Base-by-base conservation (phyloP, 2,797 vertebrate species). In the Eutrigla gurnardus region DNA sequence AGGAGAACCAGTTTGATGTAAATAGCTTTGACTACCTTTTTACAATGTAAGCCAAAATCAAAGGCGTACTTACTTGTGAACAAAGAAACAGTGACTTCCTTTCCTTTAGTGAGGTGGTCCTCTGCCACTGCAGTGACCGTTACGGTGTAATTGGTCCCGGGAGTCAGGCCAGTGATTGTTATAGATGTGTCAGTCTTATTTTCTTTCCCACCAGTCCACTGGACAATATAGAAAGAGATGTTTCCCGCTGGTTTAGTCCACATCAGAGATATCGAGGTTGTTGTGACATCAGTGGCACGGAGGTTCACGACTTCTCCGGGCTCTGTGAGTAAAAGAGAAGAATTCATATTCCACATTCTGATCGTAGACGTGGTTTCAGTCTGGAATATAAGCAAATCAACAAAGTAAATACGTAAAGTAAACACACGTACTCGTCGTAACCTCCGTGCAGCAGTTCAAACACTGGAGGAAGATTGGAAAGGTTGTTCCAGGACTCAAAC, bases 351-450 rank as follows among this genome's bases (percentile, higher is more conserved):
- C 53, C 13, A 52, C 25, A 14, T 13, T 3, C 35, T 61, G 7
- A 36, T 42, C 45, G 1, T n/a, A 43, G 1, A 33, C 1, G 5
- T 25, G 4, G 4, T 36, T 12, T 8, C 3, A 0, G 6, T 39
- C n/a, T 50, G 15, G 33, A 62, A 58, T 43, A 13, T 25, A 46
- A 50, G 6, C 5, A 5, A 45, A 37, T 74, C 3, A 59, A 13
- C 3, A 53, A 66, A 65, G 7, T 35, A 14, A 65, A 49, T 25
- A 25, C n/a, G n/a, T n/a, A n/a, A n/a, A 25, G 33, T 7, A 53
- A 33, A 32, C 5, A 18, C 1, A 89, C 89, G 88, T 68, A 92
- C 90, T 73, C 2, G 73, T 88, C 64, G 88, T 84, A 63, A 75
- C 55, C 0, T 33, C 0, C 69, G 0, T 1, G 64, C 61, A 70